Percentiles rank a stretch among this genome's conserved stretches.
phyloP scores from a whole-genome alignment of 2,888 invertebrate species.

The Oxyscelio sp. region DNA sequence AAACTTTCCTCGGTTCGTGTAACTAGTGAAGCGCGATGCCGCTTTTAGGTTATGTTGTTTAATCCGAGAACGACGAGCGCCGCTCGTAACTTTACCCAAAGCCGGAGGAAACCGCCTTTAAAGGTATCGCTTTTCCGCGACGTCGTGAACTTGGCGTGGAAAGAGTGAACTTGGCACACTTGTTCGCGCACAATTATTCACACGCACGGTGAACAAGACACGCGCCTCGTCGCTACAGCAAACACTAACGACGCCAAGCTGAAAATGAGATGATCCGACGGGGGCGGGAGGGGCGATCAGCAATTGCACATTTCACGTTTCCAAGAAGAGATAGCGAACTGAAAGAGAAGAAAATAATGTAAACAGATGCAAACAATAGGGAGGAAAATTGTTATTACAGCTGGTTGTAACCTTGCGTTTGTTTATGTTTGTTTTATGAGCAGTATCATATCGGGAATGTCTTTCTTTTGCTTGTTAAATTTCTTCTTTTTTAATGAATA shows the following conservation, averaged over 20 bases:
- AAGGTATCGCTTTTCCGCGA: constrained; percentile 9
- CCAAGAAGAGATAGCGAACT: too few relatives aligned
- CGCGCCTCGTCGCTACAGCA: constrained; percentile 52
- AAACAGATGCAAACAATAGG: too few relatives aligned
- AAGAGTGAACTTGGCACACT: constrained; percentile 66
- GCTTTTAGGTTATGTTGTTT: constrained; percentile 21
- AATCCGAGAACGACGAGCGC: background rate
- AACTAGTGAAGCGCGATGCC: background rate
- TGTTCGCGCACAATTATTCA: constrained; percentile 49
- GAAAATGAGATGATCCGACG: constrained; percentile 8
- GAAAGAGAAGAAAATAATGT: too few relatives aligned
- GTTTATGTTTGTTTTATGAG: too few relatives aligned
- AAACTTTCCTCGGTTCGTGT: too few relatives aligned
- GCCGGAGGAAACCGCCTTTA: background rate
- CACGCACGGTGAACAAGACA: constrained; percentile 43
- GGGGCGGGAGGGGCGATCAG: constrained; percentile 4
- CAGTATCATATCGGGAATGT: too few relatives aligned
- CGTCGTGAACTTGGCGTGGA: constrained; percentile 56
- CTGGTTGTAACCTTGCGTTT: too few relatives aligned
- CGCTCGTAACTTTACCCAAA: background rate
- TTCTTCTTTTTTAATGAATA: too few relatives aligned
- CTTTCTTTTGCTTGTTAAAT: too few relatives aligned
- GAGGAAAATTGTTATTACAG: too few relatives aligned
- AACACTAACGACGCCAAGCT: constrained; percentile 67
- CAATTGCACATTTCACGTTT: too few relatives aligned